Evolutionary conservation across 1,140 invertebrate species (phyloP).

Genomic region (Psix sp.): DNA sequence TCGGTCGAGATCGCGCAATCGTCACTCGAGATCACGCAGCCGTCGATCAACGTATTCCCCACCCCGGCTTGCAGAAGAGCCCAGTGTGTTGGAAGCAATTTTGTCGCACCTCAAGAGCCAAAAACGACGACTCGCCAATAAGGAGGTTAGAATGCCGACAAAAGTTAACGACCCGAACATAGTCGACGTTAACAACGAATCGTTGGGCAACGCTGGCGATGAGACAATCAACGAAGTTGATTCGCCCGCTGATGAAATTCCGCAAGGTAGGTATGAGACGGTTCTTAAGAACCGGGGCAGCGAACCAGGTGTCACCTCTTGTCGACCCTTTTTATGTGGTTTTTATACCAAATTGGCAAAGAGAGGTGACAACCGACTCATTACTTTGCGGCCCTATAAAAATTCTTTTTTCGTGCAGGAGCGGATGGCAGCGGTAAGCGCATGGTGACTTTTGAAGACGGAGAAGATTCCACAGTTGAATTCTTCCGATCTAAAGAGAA

Average conservation of each 20-base stretch:
- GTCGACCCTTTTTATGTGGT: constrained; percentile 21
- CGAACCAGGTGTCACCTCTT: not conserved
- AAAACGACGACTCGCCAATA: not conserved
- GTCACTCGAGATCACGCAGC: not conserved
- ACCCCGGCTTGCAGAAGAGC: not conserved
- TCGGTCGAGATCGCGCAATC: constrained; percentile 1
- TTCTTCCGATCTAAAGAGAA: constrained; percentile 10
- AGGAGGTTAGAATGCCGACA: constrained; percentile 9
- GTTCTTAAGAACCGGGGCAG: constrained; percentile 19
- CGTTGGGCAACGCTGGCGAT: not conserved
- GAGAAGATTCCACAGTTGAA: constrained; percentile 3
- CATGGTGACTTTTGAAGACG: constrained; percentile 3
- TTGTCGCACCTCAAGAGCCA: constrained; percentile 10
- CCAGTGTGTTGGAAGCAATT: not conserved
- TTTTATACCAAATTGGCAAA: constrained; percentile 3
- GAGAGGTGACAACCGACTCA: constrained; percentile 24
- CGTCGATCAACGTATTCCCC: constrained; percentile 1
- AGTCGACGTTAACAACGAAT: not conserved
- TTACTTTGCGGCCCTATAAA: constrained; percentile 10
- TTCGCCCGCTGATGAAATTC: not conserved
- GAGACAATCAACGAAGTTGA: too few relatives aligned
- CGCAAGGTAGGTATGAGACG: constrained; percentile 31
- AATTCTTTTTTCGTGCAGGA: constrained; percentile 4
- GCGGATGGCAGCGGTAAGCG: not conserved
- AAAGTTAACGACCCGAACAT: not conserved